A percentile compares a stretch with the other conserved stretches of the same genome.
Conservation (phyloP, 1,140 invertebrate species). For the Meloidogyne hapla region DNA sequence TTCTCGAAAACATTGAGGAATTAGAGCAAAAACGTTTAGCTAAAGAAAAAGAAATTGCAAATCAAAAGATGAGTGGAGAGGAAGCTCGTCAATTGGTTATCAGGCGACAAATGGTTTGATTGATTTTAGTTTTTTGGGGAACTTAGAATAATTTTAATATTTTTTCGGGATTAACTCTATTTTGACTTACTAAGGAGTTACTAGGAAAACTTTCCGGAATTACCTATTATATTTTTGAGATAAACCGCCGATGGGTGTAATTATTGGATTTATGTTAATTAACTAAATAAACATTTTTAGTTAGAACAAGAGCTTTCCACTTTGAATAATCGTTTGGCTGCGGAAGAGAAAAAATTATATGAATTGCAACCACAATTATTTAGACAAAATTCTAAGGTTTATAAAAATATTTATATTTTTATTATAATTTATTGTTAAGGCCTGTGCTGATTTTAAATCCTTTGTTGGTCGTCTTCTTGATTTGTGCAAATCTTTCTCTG, state of each 20-base stretch:
- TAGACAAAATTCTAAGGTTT: conserved; percentile 14
- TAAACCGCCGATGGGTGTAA: no score
- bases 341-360: background rate
- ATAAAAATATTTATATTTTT: background rate
- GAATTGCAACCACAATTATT: conserved; percentile 21
- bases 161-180: no score
- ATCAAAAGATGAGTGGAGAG: conserved; percentile 34
- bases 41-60: conserved; percentile 29
- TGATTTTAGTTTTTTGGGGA: background rate
- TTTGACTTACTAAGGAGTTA: no score
- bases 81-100: conserved; percentile 26
- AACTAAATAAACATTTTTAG: background rate
- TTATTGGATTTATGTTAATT: no score
- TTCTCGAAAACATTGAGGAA: conserved; percentile 14
- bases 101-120: conserved; percentile 21
- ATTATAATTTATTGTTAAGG: background rate
- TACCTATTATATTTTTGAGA: no score
- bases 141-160: no score
- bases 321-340: background rate
- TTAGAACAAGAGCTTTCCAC: conserved; percentile 2
- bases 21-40: background rate
- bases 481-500: conserved; percentile 9
- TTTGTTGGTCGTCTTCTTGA: conserved; percentile 15
- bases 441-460: conserved; percentile 6
- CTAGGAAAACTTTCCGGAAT: no score